Evolutionary conservation across 2,113 vertebrate species (phyloP), one percentile per base, ranked within the genome.

Genomic region (Tyto alba): DNA sequence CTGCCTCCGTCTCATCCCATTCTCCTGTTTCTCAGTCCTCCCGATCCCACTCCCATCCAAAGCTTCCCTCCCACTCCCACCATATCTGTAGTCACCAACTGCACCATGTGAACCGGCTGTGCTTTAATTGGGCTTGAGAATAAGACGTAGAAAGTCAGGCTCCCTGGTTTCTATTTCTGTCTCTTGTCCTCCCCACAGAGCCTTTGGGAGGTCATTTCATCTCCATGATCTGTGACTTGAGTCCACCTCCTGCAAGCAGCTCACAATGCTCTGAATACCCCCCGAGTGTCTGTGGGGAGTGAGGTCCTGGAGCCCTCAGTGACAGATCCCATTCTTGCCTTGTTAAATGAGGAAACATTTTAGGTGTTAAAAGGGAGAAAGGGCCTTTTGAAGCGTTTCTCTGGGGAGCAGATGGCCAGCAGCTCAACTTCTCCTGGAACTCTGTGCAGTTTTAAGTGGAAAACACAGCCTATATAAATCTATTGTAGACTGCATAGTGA

Each of bases 351-450:
- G 57, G 38, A 85, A 89, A 74, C 1, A 2, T 59, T 56, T 84
- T 38, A 87, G 25, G 64, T 74, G 89, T 77, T 75, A 86, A 86
- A 77, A 88, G 30, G 50, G 32, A 85, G 38, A 83, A 80, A 77
- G 32, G 17, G 23, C 47, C 52, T 72, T 89, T 92, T 59, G 11
- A 93, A 87, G 60, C 2, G 1, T 30, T 81, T 50, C 41, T 72
- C 77, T 55, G 43, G 83, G 38, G 76, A 93, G 20, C 32, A 93
- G 64, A 34, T 71, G 68, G 75, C 76, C 83, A 84, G 64, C 68
- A 89, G 56, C 80, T 92, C 80, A 95, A 78, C 76, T 85, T 82
- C 77, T 78, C 41, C 32, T 90, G 45, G 27, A 92, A 92, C 86
- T 40, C 64, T 27, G 8, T 52, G 38, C 38, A 23, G 22, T 43